Evolutionary conservation across 2,888 invertebrate species (phyloP).

Genomic region (Agrilus cyanescens): DNA sequence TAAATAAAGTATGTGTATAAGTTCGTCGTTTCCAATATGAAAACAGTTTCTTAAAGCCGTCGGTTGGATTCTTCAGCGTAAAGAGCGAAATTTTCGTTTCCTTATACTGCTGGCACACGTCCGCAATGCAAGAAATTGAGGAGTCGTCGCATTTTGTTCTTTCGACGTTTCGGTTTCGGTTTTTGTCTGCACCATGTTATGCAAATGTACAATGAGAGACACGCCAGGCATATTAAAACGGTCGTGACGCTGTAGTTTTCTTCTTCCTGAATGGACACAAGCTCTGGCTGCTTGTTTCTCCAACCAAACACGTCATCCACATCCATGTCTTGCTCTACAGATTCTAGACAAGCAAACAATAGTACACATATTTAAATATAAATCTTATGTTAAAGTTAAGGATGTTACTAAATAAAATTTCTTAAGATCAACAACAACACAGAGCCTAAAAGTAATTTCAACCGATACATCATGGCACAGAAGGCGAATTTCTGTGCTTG

Average conservation of each 20-base stretch:
- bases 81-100: too few relatives aligned
- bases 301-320: slow-evolving; percentile 45
- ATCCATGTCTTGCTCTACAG: slow-evolving; percentile 30
- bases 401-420: too few relatives aligned
- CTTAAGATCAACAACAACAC: too few relatives aligned
- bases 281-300: slow-evolving; percentile 40
- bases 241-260: slow-evolving; percentile 31
- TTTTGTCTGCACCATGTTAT: slow-evolving; percentile 32
- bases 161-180: slow-evolving; percentile 34
- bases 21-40: too few relatives aligned
- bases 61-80: too few relatives aligned
- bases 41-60: too few relatives aligned
- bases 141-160: slow-evolving; percentile 26
- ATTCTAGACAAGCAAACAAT: background rate
- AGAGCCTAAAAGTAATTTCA: too few relatives aligned
- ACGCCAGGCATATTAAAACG: slow-evolving; percentile 29
- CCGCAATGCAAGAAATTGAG: slow-evolving; percentile 29
- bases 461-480: too few relatives aligned
- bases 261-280: slow-evolving; percentile 23
- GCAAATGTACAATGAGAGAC: slow-evolving; percentile 28
- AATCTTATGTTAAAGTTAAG: too few relatives aligned
- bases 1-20: too few relatives aligned
- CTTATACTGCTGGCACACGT: slow-evolving; percentile 24
- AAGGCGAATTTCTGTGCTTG: too few relatives aligned
- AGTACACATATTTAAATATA: slow-evolving; percentile 1